Evolutionary conservation across 2,888 invertebrate species (phyloP).

Genomic region (Hofmannophila pseudospretella): DNA sequence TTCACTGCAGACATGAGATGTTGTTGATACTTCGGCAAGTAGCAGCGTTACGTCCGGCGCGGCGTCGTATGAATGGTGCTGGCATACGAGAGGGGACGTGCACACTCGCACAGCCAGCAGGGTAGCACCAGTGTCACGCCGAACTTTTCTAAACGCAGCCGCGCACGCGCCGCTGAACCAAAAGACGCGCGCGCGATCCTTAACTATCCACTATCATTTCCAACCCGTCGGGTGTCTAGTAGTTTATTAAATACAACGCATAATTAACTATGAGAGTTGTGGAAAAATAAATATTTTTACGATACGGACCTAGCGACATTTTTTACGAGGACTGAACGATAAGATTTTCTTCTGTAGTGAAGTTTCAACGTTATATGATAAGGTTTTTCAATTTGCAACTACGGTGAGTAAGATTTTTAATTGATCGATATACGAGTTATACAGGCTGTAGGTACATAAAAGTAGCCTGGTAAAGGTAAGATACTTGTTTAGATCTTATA

Average conservation of each 20-base stretch:
- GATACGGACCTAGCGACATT: background rate
- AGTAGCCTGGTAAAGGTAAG: too few relatives aligned
- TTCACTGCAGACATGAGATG: conserved; percentile 20
- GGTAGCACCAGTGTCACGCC: conserved; percentile 30
- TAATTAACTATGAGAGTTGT: background rate
- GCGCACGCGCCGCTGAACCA: conserved; percentile 20
- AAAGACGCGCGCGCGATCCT: conserved; percentile 19
- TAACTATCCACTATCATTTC: conserved; percentile 18
- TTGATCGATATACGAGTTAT: conserved; percentile 12
- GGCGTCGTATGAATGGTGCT: conserved; percentile 19
- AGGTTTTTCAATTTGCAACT: conserved; percentile 49
- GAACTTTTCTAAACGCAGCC: conserved; percentile 38
- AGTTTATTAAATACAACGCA: background rate
- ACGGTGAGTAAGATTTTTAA: conserved; percentile 46
- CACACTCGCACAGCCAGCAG: conserved; percentile 20
- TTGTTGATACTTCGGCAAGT: conserved; percentile 12
- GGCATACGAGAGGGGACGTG: conserved; percentile 11
- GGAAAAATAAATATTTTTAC: conserved; percentile 6
- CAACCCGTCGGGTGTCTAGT: background rate
- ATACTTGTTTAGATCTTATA: too few relatives aligned
- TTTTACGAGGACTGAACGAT: conserved; percentile 10
- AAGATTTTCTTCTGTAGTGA: conserved; percentile 16
- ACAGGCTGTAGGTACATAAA: background rate
- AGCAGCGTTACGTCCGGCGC: background rate
- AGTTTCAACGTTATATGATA: conserved; percentile 27